Conservation (phyloP, 2,888 invertebrate species). For the Ametastegia equiseti region DNA sequence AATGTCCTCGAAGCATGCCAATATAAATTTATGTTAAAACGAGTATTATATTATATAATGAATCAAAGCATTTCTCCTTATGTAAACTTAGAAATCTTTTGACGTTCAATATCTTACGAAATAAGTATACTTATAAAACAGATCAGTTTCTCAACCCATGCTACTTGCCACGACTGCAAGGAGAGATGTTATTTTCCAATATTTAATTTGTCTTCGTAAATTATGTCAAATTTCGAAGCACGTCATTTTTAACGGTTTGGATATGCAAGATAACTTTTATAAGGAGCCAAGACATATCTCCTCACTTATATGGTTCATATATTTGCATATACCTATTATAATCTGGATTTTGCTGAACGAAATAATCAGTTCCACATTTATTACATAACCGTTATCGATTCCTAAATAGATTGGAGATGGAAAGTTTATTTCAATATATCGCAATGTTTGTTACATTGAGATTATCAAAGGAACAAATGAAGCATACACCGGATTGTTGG, state of each 20-base stretch:
- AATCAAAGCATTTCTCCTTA: not conserved
- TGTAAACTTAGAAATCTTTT: not conserved
- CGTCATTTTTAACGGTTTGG: not conserved
- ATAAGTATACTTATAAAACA: not conserved
- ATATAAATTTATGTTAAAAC: not conserved
- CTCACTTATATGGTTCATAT: not conserved
- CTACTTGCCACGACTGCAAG: not conserved
- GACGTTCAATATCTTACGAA: not conserved
- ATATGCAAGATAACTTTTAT: not conserved
- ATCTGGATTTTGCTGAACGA: not conserved
- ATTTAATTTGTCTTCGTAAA: not conserved
- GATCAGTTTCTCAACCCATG: not conserved
- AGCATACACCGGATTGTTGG: not conserved
- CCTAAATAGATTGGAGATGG: not conserved
- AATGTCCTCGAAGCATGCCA: not conserved
- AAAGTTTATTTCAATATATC: not conserved
- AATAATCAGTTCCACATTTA: not conserved
- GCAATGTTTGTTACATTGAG: not conserved
- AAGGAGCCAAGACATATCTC: not conserved
- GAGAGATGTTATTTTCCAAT: not conserved
- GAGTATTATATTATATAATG: not conserved
- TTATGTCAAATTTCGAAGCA: not conserved
- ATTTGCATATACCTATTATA: not conserved
- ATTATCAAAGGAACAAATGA: not conserved
- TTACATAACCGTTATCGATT: not conserved